Evolutionary conservation across 1,140 invertebrate species (phyloP), one percentile per base, ranked within the genome.

Genomic region (Zaprionus vittiger): DNA sequence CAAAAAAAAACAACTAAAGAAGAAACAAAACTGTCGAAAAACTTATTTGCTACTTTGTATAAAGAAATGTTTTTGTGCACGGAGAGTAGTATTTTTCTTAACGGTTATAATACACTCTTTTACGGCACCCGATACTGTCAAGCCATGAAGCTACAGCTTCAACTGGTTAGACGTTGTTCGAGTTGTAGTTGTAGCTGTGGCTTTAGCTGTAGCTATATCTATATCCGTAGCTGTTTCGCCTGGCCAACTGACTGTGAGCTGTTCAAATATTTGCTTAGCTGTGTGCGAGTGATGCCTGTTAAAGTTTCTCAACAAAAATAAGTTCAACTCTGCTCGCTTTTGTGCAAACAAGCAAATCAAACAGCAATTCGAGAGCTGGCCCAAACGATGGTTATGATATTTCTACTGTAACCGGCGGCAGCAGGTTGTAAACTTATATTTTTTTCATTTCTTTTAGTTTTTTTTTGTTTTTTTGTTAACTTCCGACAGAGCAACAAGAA

Each of bases 201-300:
- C 54, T 38, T 15, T 55, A n/a, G 24, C 11, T 3, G 15, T 55
- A 49, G 44, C 37, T 61, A 7, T 52, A 52, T 56, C n/a, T 67
- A 28, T 44, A 47, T 47, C 14, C 15, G 15, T 55, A 59, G 57
- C 37, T 61, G 15, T 52, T 59, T 56, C 12, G 17, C 15, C 69
- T 26, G 65, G 54, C 47, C 61, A 60, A 56, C 61, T 24, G 62
- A 44, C 49, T 65, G 68, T 81, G 83, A 89, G 80, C 84, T 87
- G 52, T 60, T 60, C 57, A 81, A 87, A 87, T 87, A 87, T 87
- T 87, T 81, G 83, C 65, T 81, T 87, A 87, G 84, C 84, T 87
- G 83, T 87, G 73, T 81, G 80, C 69, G 61, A 72, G 68, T 65
- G 68, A 64, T 71, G 73, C 60, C 68, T 65, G 73, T 65, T 76